Conservation (phyloP, 2,888 invertebrate genomes). For the Thera britannica region DNA sequence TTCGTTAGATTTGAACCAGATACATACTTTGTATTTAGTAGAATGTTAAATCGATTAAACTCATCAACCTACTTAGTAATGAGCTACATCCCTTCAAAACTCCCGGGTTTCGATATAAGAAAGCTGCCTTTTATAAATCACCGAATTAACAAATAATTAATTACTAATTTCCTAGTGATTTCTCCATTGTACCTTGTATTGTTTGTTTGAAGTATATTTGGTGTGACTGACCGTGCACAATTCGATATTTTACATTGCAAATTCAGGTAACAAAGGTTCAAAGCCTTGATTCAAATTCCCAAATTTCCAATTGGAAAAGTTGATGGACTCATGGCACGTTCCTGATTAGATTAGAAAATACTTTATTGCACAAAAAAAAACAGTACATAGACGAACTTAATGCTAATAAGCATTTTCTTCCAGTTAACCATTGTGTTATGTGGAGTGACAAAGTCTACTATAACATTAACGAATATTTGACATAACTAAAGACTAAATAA, state of each 20-base stretch:
- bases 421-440: too few species aligned
- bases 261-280: not conserved
- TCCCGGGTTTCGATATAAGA: slow-evolving; percentile 14
- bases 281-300: too few species aligned
- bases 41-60: not conserved
- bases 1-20: not conserved
- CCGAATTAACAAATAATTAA: slow-evolving; percentile 8
- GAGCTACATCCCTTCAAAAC: slow-evolving; percentile 2
- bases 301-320: too few species aligned
- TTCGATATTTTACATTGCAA: slow-evolving; percentile 1
- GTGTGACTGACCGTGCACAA: slow-evolving; percentile 21
- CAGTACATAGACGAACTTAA: too few species aligned
- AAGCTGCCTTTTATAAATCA: slow-evolving; percentile 10
- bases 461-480: too few species aligned
- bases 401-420: too few species aligned
- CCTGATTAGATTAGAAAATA: too few species aligned
- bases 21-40: not conserved
- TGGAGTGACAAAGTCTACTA: too few species aligned
- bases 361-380: too few species aligned
- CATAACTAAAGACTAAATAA: too few species aligned
- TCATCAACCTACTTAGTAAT: not conserved
- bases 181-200: slow-evolving; percentile 4
- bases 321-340: too few species aligned
- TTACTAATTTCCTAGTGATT: slow-evolving; percentile 20
- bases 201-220: slow-evolving; percentile 4